Percentiles rank a stretch among this genome's conserved stretches.
These are phyloP conservation scores for Chiroxiphia lanceolata DNA, from an alignment of 2,797 vertebrate species.

Conservation along the genomic window DNA sequence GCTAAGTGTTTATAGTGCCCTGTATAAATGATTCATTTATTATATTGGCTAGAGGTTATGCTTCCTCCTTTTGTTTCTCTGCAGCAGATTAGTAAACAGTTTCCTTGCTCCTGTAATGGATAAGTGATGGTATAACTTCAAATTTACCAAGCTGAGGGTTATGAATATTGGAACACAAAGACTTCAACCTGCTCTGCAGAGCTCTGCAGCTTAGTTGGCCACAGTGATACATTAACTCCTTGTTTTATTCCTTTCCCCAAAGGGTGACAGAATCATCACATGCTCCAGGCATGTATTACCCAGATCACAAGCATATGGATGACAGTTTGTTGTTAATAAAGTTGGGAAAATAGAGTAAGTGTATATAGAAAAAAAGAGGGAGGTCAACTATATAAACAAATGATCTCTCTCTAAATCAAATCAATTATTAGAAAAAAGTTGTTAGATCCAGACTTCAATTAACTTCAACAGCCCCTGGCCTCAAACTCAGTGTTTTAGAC, in stretches of 20 bases:
- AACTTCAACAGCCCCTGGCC: neutral
- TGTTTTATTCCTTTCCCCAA: neutral
- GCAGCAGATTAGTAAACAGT: conserved; percentile 16
- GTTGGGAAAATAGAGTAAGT: neutral
- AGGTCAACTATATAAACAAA: neutral
- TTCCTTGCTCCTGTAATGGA: neutral
- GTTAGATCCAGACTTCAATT: neutral
- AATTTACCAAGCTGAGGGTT: neutral
- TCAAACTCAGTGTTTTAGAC: neutral
- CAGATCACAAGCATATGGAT: neutral
- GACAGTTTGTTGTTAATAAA: neutral
- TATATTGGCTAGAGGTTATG: neutral
- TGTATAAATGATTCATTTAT: conserved; percentile 28
- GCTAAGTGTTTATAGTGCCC: conserved; percentile 12
- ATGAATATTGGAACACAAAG: neutral
- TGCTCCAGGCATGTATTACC: neutral
- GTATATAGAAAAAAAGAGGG: neutral
- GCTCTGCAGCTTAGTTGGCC: neutral
- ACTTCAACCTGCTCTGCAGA: neutral
- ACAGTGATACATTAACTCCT: neutral
- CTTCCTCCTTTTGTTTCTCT: neutral
- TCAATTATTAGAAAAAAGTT: neutral
- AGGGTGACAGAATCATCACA: neutral
- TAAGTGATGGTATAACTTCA: neutral
- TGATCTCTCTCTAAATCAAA: neutral